phyloP scores from a whole-genome alignment of 2,113 vertebrate species.

The Notarius quadriscutis region DNA sequence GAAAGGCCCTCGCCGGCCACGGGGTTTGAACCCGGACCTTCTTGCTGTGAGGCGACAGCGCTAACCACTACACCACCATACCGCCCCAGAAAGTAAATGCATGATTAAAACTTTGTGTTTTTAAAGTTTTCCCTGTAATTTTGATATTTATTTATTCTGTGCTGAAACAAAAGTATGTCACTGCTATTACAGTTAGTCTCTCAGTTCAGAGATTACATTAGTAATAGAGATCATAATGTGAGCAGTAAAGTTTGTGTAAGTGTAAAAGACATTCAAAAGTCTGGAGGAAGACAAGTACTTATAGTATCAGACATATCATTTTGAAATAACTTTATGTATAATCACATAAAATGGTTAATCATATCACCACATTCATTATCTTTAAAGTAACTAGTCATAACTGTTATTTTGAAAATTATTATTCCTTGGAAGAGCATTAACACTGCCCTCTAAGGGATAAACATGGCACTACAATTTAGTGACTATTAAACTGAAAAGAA shows the following conservation, averaged over 20 bases:
- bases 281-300: not conserved
- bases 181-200: constrained; percentile 8
- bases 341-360: not conserved
- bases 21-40: too few species aligned
- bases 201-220: not conserved
- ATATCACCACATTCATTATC: not conserved
- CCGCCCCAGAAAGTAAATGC: not conserved
- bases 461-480: not conserved
- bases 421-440: not conserved
- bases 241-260: not conserved
- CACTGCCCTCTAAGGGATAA: not conserved
- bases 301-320: not conserved
- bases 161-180: constrained; percentile 4
- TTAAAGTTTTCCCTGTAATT: constrained; percentile 61
- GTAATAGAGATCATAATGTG: not conserved
- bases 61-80: too few species aligned
- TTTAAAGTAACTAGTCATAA: not conserved
- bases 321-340: not conserved
- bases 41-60: too few species aligned
- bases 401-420: not conserved
- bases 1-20: too few species aligned
- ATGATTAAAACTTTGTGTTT: constrained; percentile 72
- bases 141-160: not conserved
- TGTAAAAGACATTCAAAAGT: constrained; percentile 7
- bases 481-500: not conserved